Base-by-base conservation (phyloP, 2,888 invertebrate genomes). In the Eilema caniola region DNA sequence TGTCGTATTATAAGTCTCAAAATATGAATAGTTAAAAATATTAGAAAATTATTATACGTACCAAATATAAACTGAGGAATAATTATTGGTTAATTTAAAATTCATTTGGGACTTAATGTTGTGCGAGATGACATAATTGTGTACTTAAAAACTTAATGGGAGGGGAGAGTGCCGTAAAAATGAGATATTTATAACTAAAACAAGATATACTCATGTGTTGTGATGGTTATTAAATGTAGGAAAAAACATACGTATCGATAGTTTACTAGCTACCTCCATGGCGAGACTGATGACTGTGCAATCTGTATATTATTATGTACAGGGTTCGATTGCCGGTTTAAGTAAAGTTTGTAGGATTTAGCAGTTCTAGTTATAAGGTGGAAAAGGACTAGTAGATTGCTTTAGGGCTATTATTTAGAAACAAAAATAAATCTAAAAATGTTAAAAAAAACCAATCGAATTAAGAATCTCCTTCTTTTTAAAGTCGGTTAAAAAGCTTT, bases 51-150 rank as follows among this genome's bases (percentile, higher is more conserved):
- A 85, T 85, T 80, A 83, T 78, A n/a, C n/a, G n/a, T n/a, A 85
- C 86, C 84, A 86, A 84, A 83, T 77, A 78, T 82, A 67, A 24
- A 57, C 88, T 71, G 66, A 84, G 88, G 87, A 74, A 85, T 83
- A 84, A 85, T 89, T 88, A 90, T 89, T 86, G 87, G 85, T 85
- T 85, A 81, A 87, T 90, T 88, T 90, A 89, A 89, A 88, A 87
- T 87, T 86, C 87, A 88, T 90, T 89, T 85, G 82, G 77, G 84
- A 84, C 63, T 86, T 87, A 84, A 88, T 83, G 86, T 82, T 73
- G 85, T 83, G 85, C 71, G 74, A 87, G 88, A 84, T 87, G 92
- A 92, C 89, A 91, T 91, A 88, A 88, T 86, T 85, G 86, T 86
- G 83, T 83, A 78, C 76, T 80, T 76, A 82, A 86, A 85, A 86